Base-by-base conservation (phyloP, 2,888 invertebrate genomes). In the Melieria omissa region DNA sequence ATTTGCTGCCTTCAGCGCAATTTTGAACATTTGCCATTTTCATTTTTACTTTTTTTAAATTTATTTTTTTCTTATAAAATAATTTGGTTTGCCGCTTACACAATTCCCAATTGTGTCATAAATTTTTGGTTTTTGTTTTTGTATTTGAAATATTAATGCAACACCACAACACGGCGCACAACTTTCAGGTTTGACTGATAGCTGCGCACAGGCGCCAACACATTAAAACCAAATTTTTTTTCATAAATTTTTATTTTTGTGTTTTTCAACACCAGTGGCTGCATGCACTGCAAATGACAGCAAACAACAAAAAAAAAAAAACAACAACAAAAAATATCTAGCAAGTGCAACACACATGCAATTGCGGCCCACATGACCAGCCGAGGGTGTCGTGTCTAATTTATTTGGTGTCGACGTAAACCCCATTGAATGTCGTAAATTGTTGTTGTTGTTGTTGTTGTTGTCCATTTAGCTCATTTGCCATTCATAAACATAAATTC, bases 401-500 rank as follows among this genome's bases (percentile, higher is more conserved):
- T 74, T 74, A 74, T 72, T 55, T 65, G 70, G 72, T 68, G 70
- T 70, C 70, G 63, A 46, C 55, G 62, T 65, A 67, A 60, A 61
- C 61, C 61, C 57, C 65, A 49, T 70, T 62, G 61, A 60, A 66
- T 63, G 65, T 60, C 67, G 67, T 73, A 73, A 70, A 73, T 70
- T 72, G 1, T 44, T 14, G 10, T 47, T 63, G n/a, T 42, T 60
- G 46, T 66, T 58, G 4, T 58, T 67, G 14, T 47, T 10, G 14
- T 66, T 60, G 41, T 16, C 52, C 42, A 12, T 61, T 52, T 62
- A 52, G 65, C 72, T 74, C 71, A 75, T 75, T 76, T 74, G 49
- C 60, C 65, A 76, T 76, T 76, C 76, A 76, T 76, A 75, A 74
- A 68, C 73, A 65, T 54, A 62, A 70, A 69, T 73, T 72, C 54